Evolutionary conservation across 1,140 invertebrate genomes (phyloP).

Genomic region (Bombus picipes): DNA sequence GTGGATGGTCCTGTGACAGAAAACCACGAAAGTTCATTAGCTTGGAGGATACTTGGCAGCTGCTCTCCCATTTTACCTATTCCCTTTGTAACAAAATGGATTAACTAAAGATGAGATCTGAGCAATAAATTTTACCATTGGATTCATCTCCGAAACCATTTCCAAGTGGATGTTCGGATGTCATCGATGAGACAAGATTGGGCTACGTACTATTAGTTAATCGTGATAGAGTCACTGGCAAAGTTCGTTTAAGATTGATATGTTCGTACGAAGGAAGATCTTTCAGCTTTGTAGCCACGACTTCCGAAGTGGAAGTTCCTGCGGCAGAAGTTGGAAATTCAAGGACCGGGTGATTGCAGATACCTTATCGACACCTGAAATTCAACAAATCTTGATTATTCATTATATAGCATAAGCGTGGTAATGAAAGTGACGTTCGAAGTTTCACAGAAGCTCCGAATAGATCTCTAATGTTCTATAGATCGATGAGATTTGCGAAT

Average conservation of each 20-base stretch:
- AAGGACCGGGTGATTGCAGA: conserved; percentile 23
- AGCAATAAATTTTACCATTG: not conserved
- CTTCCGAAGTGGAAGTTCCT: conserved; percentile 31
- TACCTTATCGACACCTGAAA: conserved; percentile 43
- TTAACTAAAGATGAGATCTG: not conserved
- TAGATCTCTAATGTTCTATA: not conserved
- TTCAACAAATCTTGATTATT: conserved; percentile 9
- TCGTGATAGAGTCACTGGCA: conserved; percentile 1
- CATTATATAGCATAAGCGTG: not conserved
- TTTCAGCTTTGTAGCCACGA: conserved; percentile 34
- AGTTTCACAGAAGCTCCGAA: not conserved
- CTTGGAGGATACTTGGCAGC: not conserved
- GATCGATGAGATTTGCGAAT: not conserved
- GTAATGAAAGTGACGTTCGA: conserved; percentile 11
- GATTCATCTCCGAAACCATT: not conserved
- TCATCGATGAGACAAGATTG: conserved; percentile 15
- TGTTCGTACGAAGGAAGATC: conserved; percentile 19
- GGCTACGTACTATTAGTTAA: conserved; percentile 57
- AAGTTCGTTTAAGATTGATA: conserved; percentile 50
- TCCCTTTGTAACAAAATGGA: not conserved
- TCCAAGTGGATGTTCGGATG: not conserved
- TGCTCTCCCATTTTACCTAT: not conserved
- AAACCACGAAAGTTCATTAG: not conserved
- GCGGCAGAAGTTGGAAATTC: conserved; percentile 41
- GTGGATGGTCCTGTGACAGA: not conserved